These are phyloP conservation scores for Sternotherus odoratus DNA, from an alignment of 2,797 vertebrate genomes.

Conservation along the genomic window DNA sequence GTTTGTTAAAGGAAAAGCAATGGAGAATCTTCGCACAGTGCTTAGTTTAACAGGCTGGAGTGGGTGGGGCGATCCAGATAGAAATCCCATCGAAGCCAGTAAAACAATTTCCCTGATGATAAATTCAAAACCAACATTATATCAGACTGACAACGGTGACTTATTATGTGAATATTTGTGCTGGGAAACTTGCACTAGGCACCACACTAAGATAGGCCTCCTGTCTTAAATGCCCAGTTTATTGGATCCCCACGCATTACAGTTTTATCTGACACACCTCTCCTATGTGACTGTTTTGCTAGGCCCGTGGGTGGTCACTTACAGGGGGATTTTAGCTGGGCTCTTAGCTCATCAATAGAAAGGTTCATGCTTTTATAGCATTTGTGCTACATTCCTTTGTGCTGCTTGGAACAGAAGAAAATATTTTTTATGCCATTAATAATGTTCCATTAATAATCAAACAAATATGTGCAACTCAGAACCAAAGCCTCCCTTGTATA, in stretches of 20 bases:
- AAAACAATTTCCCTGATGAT: not conserved
- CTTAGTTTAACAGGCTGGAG: not conserved
- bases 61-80: not conserved
- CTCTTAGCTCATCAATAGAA: not conserved
- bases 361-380: not conserved
- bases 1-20: not conserved
- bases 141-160: not conserved
- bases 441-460: not conserved
- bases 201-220: not conserved
- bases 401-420: not conserved
- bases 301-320: not conserved
- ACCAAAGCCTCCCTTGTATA: not conserved
- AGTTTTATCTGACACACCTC: not conserved
- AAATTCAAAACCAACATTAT: not conserved
- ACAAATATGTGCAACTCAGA: not conserved
- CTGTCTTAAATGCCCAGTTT: not conserved
- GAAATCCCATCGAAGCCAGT: not conserved
- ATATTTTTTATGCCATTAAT: not conserved
- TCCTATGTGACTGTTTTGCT: not conserved
- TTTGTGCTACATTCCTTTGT: not conserved
- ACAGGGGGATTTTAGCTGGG: not conserved
- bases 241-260: not conserved
- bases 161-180: not conserved
- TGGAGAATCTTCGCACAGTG: not conserved
- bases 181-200: not conserved